phyloP scores from a whole-genome alignment of 1,140 invertebrate species.

The Helicoverpa armigera region DNA sequence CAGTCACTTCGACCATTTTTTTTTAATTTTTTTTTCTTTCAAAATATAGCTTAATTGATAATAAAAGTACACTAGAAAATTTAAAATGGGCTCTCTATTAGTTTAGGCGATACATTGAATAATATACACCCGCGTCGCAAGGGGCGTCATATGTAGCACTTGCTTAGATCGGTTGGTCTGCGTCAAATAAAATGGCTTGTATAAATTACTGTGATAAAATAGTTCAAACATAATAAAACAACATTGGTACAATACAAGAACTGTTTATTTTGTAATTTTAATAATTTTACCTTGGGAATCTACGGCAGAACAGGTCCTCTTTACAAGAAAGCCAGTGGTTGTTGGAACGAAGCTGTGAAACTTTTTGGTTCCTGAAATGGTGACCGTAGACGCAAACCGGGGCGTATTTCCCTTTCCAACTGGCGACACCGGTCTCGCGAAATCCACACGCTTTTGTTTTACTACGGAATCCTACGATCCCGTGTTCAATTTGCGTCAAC shows the following conservation, averaged over 20 bases:
- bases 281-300: not conserved
- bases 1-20: not conserved
- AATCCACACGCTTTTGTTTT: too few species aligned
- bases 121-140: conserved; percentile 19
- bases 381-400: not conserved
- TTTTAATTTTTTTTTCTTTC: not conserved
- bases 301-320: not conserved
- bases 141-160: conserved; percentile 3
- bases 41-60: conserved; percentile 39
- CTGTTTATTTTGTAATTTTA: not conserved
- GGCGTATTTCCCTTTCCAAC: too few species aligned
- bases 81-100: conserved; percentile 26
- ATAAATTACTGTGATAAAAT: not conserved
- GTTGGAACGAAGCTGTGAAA: not conserved
- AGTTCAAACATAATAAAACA: not conserved
- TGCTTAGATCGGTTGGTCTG: conserved; percentile 12
- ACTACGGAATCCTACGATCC: too few species aligned
- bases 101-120: conserved; percentile 21
- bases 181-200: not conserved
- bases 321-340: not conserved
- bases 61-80: conserved; percentile 12
- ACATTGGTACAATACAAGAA: not conserved
- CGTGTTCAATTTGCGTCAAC: too few species aligned
- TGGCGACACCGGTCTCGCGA: too few species aligned
- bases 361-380: not conserved